Base-by-base conservation (phyloP, 2,888 invertebrate species). In the Zelleria hepariella region DNA sequence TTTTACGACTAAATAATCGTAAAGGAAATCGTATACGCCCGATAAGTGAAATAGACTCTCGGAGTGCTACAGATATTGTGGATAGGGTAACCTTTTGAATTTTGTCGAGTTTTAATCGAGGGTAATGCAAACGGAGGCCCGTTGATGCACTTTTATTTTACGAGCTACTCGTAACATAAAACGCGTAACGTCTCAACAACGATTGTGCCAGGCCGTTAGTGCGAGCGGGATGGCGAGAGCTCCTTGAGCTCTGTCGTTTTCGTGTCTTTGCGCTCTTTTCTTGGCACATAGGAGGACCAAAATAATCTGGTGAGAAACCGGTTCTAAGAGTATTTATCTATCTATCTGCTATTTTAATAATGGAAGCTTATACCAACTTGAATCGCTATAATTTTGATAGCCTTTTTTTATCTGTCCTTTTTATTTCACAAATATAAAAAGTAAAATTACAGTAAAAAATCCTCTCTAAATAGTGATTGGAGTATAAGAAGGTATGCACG, bases 1-100 rank as follows among this genome's bases (percentile, higher is more conserved):
- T 89, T 89, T 89, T 89, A 89, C 87, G 88, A 89, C 89, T 89
- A 89, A 89, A 89, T 89, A 89, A 89, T 89, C 89, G 89, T 89
- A 89, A 89, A 89, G 82, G 87, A 86, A 82, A 85, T 85, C 81
- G 73, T 81, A 68, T 71, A 74, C 77, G 60, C 68, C 32, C 78
- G 76, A 66, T 82, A 66, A 73, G 70, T 82, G 76, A 59, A 62
- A 67, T 68, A 72, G 72, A 64, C 71, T 62, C 64, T 3, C 66
- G 62, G 64, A 62, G 61, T 63, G 65, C 66, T 62, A 63, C 62
- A 59, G 63, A 58, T 62, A 65, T 68, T 64, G 61, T 62, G 47
- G 67, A 63, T 62, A 59, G 59, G 64, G 32, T 32, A 60, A 64
- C 60, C 63, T 72, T 71, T 68, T 69, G 59, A 69, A 78, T 70